Conservation (phyloP, 2,113 vertebrate species). For the Heterotilapia buettikoferi region DNA sequence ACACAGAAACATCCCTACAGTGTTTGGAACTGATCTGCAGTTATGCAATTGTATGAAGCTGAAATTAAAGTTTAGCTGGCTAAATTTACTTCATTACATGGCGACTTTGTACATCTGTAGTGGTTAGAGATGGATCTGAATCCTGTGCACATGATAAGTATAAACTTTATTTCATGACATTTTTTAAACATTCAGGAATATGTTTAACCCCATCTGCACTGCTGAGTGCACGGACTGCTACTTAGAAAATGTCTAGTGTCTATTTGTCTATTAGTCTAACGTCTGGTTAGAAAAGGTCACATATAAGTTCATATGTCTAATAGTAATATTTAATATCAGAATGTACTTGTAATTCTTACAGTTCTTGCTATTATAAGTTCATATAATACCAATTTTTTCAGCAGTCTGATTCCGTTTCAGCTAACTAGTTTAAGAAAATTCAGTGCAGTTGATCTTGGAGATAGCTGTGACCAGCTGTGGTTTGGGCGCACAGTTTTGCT, state of each 20-base stretch:
- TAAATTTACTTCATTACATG: neutral
- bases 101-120: neutral
- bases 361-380: neutral
- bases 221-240: neutral
- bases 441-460: neutral
- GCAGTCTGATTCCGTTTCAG: neutral
- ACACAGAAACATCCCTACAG: neutral
- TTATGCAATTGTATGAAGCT: neutral
- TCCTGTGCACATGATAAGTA: neutral
- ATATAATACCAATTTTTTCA: neutral
- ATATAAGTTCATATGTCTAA: neutral
- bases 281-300: neutral
- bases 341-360: neutral
- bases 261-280: neutral
- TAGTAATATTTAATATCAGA: neutral
- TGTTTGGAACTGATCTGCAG: neutral
- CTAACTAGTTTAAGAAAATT: neutral
- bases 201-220: neutral
- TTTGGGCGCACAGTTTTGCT: neutral
- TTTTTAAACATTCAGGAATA: neutral
- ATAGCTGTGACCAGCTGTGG: neutral
- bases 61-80: neutral
- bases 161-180: neutral
- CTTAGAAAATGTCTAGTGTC: neutral
- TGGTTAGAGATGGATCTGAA: neutral